A percentile compares a stretch with the other conserved stretches of the same genome.
Evolutionary conservation across 2,797 vertebrate species (phyloP).

Genomic region (Oreochromis grahami): DNA sequence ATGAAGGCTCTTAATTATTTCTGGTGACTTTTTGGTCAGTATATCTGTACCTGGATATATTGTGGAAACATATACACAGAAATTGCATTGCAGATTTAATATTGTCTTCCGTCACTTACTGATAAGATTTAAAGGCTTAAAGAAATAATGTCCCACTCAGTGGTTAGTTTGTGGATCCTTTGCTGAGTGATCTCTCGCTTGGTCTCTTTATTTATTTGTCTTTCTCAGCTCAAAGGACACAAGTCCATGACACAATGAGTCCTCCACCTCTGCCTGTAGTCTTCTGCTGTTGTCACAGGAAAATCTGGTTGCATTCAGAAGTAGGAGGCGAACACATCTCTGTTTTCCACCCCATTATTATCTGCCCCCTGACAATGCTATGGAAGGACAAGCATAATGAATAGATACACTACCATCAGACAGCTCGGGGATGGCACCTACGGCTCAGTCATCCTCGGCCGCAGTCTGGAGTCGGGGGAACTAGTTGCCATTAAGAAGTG

Average conservation of each 20-base stretch:
- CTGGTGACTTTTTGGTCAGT: neutral
- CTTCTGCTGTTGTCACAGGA: slow-evolving; percentile 82
- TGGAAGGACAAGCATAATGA: slow-evolving; percentile 79
- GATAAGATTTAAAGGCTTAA: neutral
- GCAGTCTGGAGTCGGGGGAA: slow-evolving; percentile 91
- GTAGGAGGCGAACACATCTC: slow-evolving; percentile 32
- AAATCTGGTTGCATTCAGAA: slow-evolving; percentile 83
- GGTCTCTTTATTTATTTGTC: neutral
- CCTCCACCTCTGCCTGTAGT: slow-evolving; percentile 48
- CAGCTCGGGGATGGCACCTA: slow-evolving; percentile 97
- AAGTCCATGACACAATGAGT: slow-evolving; percentile 66
- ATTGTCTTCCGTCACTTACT: neutral
- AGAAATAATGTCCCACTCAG: neutral
- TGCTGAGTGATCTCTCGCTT: neutral
- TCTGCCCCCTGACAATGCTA: slow-evolving; percentile 26
- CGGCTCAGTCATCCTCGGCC: slow-evolving; percentile 91
- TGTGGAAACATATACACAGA: neutral
- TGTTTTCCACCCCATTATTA: slow-evolving; percentile 16
- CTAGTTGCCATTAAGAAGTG: slow-evolving; percentile 96
- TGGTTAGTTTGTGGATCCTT: neutral
- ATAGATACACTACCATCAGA: slow-evolving; percentile 91
- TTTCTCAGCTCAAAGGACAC: slow-evolving; percentile 39
- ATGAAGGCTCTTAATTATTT: neutral
- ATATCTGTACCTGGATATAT: neutral
- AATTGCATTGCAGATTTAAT: neutral